Evolutionary conservation across 2,888 invertebrate genomes (phyloP).

Genomic region (Sphinx pinastri): DNA sequence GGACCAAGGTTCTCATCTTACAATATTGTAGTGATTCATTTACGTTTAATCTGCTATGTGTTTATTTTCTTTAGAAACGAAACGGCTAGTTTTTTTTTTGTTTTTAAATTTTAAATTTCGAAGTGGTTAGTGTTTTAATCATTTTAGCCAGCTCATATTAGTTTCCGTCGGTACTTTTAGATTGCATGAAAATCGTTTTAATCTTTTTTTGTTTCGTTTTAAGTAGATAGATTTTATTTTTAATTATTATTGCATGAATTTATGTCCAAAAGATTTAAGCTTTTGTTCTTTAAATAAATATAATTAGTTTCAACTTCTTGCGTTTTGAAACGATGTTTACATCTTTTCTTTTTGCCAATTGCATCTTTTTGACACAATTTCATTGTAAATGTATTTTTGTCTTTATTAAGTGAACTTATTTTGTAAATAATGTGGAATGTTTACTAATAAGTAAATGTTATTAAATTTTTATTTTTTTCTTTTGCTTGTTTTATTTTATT

Average conservation of each 20-base stretch:
- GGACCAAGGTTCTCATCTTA: constrained; percentile 19
- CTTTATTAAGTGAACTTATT: neutral
- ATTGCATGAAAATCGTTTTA: constrained; percentile 8
- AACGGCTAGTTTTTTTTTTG: neutral
- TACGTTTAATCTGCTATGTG: constrained; percentile 18
- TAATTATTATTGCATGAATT: neutral
- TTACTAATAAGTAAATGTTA: constrained; percentile 7
- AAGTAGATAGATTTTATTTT: constrained; percentile 3
- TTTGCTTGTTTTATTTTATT: constrained; percentile 32
- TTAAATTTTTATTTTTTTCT: constrained; percentile 27
- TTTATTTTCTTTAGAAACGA: constrained; percentile 28
- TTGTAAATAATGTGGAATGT: neutral
- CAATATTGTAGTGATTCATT: neutral
- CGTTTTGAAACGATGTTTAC: neutral
- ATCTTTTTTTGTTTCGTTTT: constrained; percentile 14
- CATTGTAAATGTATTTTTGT: neutral
- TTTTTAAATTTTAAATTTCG: constrained; percentile 3
- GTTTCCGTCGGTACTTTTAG: constrained; percentile 16
- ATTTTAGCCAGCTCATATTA: neutral
- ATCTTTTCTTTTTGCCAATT: neutral
- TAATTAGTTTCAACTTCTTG: neutral
- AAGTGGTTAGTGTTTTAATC: neutral
- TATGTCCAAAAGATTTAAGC: neutral
- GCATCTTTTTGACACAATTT: constrained; percentile 7
- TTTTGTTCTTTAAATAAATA: neutral